These are phyloP conservation scores for Phyllotreta striolata DNA, from an alignment of 2,888 invertebrate genomes.

Conservation along the genomic window DNA sequence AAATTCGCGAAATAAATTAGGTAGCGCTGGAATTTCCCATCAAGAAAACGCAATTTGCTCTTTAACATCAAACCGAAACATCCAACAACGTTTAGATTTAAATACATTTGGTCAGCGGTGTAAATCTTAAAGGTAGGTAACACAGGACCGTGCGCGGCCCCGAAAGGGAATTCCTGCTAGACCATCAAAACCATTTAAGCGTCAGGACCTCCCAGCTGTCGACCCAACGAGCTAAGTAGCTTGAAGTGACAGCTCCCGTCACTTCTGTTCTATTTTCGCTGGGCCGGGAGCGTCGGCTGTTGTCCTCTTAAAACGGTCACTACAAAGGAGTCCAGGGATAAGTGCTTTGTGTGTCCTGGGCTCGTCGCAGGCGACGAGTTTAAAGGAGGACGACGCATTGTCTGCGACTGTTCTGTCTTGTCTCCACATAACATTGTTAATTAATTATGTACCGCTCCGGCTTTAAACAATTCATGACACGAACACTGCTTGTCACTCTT, in stretches of 20 bases:
- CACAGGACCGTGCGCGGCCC: too few species aligned
- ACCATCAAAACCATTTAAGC: conserved; percentile 5
- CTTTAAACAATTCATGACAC: conserved; percentile 49
- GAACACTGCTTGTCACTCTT: conserved; percentile 47
- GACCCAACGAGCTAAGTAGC: conserved; percentile 37
- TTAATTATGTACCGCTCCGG: conserved; percentile 48
- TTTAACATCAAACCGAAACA: too few species aligned
- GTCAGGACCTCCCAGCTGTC: conserved; percentile 35
- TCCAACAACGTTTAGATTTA: neutral
- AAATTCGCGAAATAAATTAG: too few species aligned
- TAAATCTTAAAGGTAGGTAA: too few species aligned
- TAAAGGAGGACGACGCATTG: conserved; percentile 40
- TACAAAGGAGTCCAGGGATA: conserved; percentile 50
- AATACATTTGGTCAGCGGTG: too few species aligned
- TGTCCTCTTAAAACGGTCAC: conserved; percentile 44
- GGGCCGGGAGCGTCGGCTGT: conserved; percentile 33
- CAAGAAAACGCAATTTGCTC: too few species aligned
- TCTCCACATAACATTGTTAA: conserved; percentile 51
- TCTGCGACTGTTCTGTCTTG: conserved; percentile 39
- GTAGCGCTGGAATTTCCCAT: neutral
- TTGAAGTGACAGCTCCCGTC: conserved; percentile 43
- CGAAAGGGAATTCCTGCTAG: conserved; percentile 3
- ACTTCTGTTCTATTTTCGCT: conserved; percentile 41
- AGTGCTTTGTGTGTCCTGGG: conserved; percentile 50
- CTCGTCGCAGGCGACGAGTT: conserved; percentile 45